Evolutionary conservation across 1,140 invertebrate genomes (phyloP), one percentile per base, ranked within the genome.

Genomic region (Plectrocnemia conspersa): DNA sequence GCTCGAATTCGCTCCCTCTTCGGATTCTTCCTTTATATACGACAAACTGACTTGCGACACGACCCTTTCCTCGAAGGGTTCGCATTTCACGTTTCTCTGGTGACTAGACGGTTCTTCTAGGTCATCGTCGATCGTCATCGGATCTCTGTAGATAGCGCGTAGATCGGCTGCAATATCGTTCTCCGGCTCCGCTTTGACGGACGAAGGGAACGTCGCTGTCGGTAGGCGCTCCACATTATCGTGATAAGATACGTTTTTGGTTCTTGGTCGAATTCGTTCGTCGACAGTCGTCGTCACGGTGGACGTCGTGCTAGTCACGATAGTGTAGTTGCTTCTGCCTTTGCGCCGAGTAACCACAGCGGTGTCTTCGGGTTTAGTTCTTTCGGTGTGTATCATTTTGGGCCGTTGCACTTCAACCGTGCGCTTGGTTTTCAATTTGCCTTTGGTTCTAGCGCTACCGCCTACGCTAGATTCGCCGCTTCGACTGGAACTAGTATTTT

Each of bases 331-430:
- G 44, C 65, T 54, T 74, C 69, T 56, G 70, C 55, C 49, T 66
- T 63, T 78, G 73, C 29, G 68, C 68, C 6, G 73, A 70, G 65
- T 72, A 68, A 16, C 69, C 65, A 47, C 68, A 55, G 77, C 77
- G 13, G 65, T 72, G 1, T 77, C 72, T 1, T 79, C 68, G 2
- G 80, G 75, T 44, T 77, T 69, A 1, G 78, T 79, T 61, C 83
- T 83, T 64, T 83, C 81, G 0, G 83, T 86, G 59, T 85, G 84
- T 56, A 86, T 86, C 83, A 86, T 86, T 60, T 82, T 81, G 0
- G 83, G 84, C 32, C 83, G 68, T 0, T 76, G 70, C 2, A 74
- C 58, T 9, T 63, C 32, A 5, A 59, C 45, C 60, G 29, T 52
- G 50, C 7, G 66, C 44, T 61, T 66, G 3, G 40, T 19, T 48